These are phyloP conservation scores for Pandion haliaetus DNA, from an alignment of 2,113 vertebrate genomes.

Conservation along the genomic window DNA sequence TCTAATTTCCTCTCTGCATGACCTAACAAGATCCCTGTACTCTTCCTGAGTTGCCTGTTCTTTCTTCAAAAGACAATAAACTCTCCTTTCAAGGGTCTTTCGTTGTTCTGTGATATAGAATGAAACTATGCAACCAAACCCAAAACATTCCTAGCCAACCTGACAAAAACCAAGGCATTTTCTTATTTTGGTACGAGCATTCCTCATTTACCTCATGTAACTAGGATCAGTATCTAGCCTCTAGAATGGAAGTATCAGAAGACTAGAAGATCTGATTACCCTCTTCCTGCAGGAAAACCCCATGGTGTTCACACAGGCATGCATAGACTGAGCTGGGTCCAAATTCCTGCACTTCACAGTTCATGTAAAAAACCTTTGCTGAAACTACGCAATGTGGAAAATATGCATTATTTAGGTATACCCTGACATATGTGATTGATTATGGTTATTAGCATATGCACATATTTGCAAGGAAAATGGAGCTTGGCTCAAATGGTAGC, in stretches of 20 bases:
- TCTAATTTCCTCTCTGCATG: no score
- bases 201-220: neutral
- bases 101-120: neutral
- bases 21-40: no score
- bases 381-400: conserved; percentile 12
- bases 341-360: neutral
- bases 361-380: neutral
- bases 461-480: neutral
- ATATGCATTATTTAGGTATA: conserved; percentile 16
- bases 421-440: neutral
- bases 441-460: neutral
- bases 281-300: neutral
- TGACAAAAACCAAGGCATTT: neutral
- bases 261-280: neutral
- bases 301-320: neutral
- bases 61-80: no score
- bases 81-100: neutral
- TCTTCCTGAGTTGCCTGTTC: no score
- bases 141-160: neutral
- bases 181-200: neutral
- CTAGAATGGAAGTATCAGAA: neutral
- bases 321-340: neutral
- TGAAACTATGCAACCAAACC: neutral
- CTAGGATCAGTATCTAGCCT: neutral
- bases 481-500: neutral